These are phyloP conservation scores for Synanthedon formicaeformis DNA, from an alignment of 2,888 invertebrate species.

Conservation along the genomic window DNA sequence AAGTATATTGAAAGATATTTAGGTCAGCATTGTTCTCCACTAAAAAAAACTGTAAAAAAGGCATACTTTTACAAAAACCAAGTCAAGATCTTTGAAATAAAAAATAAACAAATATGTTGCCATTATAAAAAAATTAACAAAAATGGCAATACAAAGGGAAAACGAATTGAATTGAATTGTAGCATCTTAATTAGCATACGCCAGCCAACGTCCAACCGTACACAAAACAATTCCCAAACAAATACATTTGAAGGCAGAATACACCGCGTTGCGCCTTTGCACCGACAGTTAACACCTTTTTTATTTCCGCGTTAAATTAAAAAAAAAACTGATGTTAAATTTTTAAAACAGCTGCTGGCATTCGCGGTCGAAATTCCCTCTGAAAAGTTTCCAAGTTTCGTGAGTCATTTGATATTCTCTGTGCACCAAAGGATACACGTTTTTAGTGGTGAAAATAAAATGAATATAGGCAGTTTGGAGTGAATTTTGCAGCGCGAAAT, in stretches of 20 bases:
- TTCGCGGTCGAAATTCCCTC: slow-evolving; percentile 24
- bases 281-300: background rate
- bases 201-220: background rate
- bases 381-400: slow-evolving; percentile 15
- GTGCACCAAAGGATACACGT: slow-evolving; percentile 5
- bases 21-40: too few relatives aligned
- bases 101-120: too few relatives aligned
- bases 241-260: background rate
- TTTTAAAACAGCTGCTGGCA: slow-evolving; percentile 8
- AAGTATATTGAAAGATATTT: too few relatives aligned
- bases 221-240: background rate
- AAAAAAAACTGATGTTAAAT: background rate
- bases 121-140: too few relatives aligned
- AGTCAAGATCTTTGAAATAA: too few relatives aligned
- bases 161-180: too few relatives aligned
- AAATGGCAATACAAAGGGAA: too few relatives aligned
- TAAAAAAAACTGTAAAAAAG: too few relatives aligned
- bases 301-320: background rate
- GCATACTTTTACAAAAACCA: too few relatives aligned
- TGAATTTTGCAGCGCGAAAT: slow-evolving; percentile 35
- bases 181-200: background rate
- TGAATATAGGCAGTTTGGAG: slow-evolving; percentile 35
- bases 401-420: slow-evolving; percentile 17
- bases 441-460: slow-evolving; percentile 32
- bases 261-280: background rate